Base-by-base conservation (phyloP, 35 echinoderm and acorn worm genomes). In the Strongylocentrotus purpuratus region DNA sequence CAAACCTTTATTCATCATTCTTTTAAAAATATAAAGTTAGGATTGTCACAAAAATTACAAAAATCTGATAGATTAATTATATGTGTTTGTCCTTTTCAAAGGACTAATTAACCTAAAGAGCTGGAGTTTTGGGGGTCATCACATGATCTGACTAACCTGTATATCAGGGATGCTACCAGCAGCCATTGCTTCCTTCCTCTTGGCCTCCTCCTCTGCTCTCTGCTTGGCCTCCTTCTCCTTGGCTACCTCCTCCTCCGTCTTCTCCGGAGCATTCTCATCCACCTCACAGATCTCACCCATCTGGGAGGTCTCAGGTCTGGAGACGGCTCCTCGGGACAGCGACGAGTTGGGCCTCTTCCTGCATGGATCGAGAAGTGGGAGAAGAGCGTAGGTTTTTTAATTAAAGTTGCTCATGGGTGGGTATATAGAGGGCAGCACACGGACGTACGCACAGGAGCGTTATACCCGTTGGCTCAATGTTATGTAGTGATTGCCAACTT, bases 321-420 rank as follows among this genome's bases (percentile, higher is more conserved):
- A 59, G 32, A 96, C 86, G 22, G 97, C 96, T 46, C 94, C 98
- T 48, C 97, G 95, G 0, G 97, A 97, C 31, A 99, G 95, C 0
- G 97, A 97, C 9, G 98, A 99, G 59, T 97, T 99, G 8, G 98
- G 98, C 45, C 98, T 95, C 71, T 98, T 99, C 41, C 98, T 99
- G 98, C 31, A 50, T 28, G 48, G 20, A 28, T 47, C 2, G 0
- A 91, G 47, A 93, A 18, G 33, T 0, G 46, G 22, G 35, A 58
- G 33, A 8, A 78, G 20, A n/a, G 35, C 1, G 0, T 41, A 41
- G 35, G 3, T 41, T 41, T 41, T 0, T 41, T 41, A 41, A 41
- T 41, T 41, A n/a, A n/a, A n/a, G n/a, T n/a, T n/a, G n/a, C n/a
- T n/a, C n/a, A n/a, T n/a, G n/a, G n/a, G n/a, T n/a, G n/a, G n/a